phyloP scores from a whole-genome alignment of 2,113 vertebrate genomes.

The Lamprotornis superbus region DNA sequence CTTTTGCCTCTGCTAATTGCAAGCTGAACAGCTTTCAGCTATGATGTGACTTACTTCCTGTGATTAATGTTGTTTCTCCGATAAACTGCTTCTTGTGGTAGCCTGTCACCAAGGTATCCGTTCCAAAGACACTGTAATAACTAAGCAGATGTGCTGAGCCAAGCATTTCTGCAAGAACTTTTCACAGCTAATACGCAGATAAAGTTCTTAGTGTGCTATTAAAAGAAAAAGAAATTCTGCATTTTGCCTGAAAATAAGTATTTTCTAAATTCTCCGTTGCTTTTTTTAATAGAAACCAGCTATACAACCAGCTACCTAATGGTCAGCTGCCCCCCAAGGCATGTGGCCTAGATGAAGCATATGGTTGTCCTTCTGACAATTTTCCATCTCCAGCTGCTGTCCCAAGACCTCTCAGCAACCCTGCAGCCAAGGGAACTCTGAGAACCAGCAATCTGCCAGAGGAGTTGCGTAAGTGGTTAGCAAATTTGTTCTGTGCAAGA shows the following conservation, averaged over 20 bases:
- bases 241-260: background rate
- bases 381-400: conserved; percentile 48
- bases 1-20: background rate
- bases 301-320: conserved; percentile 33
- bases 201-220: background rate
- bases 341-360: background rate
- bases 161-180: background rate
- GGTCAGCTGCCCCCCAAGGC: conserved; percentile 11
- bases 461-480: conserved; percentile 77
- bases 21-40: background rate
- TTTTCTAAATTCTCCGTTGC: background rate
- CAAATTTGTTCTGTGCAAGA: conserved; percentile 7
- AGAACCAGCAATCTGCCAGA: conserved; percentile 79
- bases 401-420: conserved; percentile 69
- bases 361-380: conserved; percentile 42
- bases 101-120: background rate
- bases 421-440: conserved; percentile 70
- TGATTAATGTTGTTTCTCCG: background rate
- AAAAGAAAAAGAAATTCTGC: background rate
- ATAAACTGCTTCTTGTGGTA: background rate
- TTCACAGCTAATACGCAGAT: background rate
- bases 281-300: conserved; percentile 66
- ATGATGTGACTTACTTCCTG: background rate
- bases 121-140: background rate
- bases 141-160: background rate